These are phyloP conservation scores for Ectropis grisescens DNA, from an alignment of 1,140 invertebrate species.

Conservation along the genomic window DNA sequence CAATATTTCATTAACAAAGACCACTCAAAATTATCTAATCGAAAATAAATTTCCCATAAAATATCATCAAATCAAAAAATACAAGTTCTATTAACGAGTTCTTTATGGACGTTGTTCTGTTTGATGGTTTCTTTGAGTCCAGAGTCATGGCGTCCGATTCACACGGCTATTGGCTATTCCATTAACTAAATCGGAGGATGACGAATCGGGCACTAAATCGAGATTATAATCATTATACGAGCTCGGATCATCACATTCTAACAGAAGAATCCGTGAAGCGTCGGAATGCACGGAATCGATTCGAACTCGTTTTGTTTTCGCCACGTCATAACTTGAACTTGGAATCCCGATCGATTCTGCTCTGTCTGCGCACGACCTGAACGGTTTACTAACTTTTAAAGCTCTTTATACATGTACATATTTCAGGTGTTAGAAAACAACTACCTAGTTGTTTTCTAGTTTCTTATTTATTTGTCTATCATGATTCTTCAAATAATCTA, in stretches of 20 bases:
- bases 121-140: background rate
- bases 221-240: slow-evolving; percentile 61
- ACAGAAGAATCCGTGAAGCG: slow-evolving; percentile 48
- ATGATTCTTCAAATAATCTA: too few relatives aligned
- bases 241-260: slow-evolving; percentile 48
- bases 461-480: too few relatives aligned
- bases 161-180: slow-evolving; percentile 57
- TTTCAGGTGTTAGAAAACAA: too few relatives aligned
- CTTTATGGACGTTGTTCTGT: too few relatives aligned
- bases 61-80: too few relatives aligned
- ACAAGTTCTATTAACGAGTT: too few relatives aligned
- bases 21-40: too few relatives aligned
- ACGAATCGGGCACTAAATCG: slow-evolving; percentile 60
- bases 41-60: too few relatives aligned
- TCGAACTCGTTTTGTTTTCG: slow-evolving; percentile 62
- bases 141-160: slow-evolving; percentile 36
- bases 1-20: too few relatives aligned
- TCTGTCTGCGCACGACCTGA: slow-evolving; percentile 4
- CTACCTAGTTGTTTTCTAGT: too few relatives aligned
- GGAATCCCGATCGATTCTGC: slow-evolving; percentile 3
- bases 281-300: slow-evolving; percentile 61
- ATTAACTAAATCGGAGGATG: slow-evolving; percentile 64
- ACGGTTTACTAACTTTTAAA: too few relatives aligned
- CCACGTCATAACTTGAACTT: slow-evolving; percentile 58
- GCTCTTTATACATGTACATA: too few relatives aligned